Conservation (phyloP, 2,888 invertebrate genomes). For the Coremacera marginata region DNA sequence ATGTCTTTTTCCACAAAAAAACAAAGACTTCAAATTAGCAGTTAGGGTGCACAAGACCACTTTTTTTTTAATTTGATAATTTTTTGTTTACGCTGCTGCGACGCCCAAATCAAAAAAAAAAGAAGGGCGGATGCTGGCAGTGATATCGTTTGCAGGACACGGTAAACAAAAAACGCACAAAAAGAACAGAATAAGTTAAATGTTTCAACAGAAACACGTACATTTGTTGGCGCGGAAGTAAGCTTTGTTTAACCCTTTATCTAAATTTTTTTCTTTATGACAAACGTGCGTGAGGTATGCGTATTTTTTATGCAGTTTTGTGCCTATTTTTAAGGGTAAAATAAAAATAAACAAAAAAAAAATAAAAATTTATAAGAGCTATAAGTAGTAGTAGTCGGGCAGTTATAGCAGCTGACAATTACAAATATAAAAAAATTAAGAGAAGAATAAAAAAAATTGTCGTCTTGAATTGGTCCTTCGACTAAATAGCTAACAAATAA, state of each 20-base stretch:
- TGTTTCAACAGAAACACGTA: slow-evolving; percentile 9
- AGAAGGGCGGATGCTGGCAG: not conserved
- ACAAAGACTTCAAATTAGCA: not conserved
- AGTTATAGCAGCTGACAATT: slow-evolving; percentile 17
- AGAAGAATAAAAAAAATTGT: not conserved
- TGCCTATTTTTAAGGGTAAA: not conserved
- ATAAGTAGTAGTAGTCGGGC: not conserved
- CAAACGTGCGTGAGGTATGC: slow-evolving; percentile 46
- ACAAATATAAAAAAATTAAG: not conserved
- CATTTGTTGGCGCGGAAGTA: slow-evolving; percentile 47
- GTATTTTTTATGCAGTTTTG: slow-evolving; percentile 7
- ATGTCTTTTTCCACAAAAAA: slow-evolving; percentile 56
- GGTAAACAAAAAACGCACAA: too few species aligned
- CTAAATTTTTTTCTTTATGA: slow-evolving; percentile 44
- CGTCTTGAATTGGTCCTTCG: not conserved
- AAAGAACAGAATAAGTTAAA: not conserved
- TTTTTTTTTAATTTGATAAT: slow-evolving; percentile 23
- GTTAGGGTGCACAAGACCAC: not conserved
- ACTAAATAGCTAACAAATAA: slow-evolving; percentile 6
- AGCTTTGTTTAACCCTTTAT: slow-evolving; percentile 56
- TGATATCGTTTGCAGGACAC: not conserved
- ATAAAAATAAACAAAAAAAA: not conserved
- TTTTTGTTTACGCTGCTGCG: not conserved
- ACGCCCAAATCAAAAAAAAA: not conserved
- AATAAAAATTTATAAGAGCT: not conserved